A percentile compares a stretch with the other conserved stretches of the same genome.
phyloP scores from a whole-genome alignment of 2,888 invertebrate genomes.

The Mongoloraphidia duomilia region DNA sequence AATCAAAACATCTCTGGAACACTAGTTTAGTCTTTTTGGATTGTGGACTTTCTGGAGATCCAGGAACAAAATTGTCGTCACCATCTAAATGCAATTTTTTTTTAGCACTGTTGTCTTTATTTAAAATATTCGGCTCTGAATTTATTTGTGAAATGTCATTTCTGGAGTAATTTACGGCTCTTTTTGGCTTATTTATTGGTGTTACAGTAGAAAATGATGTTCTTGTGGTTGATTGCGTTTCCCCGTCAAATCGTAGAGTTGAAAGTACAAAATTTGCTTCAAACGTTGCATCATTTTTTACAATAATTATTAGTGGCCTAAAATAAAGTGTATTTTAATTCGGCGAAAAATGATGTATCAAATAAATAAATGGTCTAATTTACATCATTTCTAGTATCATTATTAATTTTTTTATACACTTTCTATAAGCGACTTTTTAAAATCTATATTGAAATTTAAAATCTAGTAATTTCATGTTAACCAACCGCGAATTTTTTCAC shows the following conservation, averaged over 20 bases:
- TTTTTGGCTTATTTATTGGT: conserved; percentile 2
- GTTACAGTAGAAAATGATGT: not conserved
- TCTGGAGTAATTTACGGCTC: not conserved
- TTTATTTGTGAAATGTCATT: conserved; percentile 6
- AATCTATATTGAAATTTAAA: too few species aligned
- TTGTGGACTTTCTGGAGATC: conserved; percentile 43
- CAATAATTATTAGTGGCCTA: conserved; percentile 59
- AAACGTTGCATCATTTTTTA: conserved; percentile 58
- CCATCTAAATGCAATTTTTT: conserved; percentile 14
- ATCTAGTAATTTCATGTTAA: not conserved
- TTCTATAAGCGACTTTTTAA: not conserved
- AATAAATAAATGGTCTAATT: not conserved
- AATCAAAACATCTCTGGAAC: conserved; percentile 59
- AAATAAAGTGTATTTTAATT: conserved; percentile 16
- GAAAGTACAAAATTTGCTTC: conserved; percentile 71
- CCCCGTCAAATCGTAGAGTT: conserved; percentile 46
- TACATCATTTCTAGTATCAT: not conserved
- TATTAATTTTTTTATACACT: not conserved
- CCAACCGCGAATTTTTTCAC: not conserved
- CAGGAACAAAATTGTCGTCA: conserved; percentile 37
- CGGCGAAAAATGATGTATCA: not conserved
- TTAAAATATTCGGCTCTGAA: conserved; percentile 10
- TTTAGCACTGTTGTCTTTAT: conserved; percentile 16
- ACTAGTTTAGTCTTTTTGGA: conserved; percentile 44
- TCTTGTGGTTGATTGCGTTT: conserved; percentile 24